Evolutionary conservation across 2,113 vertebrate species (phyloP).

Genomic region (Chamaea fasciata): DNA sequence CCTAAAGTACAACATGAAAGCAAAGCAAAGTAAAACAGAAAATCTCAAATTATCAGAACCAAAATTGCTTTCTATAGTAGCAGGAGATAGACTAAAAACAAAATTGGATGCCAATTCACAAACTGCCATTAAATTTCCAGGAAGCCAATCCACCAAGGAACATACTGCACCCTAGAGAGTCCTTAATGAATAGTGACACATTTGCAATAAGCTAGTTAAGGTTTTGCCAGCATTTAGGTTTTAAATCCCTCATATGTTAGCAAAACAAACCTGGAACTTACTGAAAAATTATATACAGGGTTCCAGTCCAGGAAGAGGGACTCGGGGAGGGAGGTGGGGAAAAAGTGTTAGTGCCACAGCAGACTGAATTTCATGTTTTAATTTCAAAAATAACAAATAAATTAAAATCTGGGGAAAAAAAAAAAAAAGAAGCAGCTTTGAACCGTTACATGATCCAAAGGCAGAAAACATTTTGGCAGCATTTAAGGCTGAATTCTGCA

Average conservation of each 20-base stretch:
- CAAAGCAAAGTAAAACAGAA: constrained; percentile 2
- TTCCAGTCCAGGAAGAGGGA: neutral
- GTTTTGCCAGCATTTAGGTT: neutral
- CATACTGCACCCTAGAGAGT: constrained; percentile 5
- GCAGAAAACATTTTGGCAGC: neutral
- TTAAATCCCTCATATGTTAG: neutral
- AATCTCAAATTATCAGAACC: neutral
- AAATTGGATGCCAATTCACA: neutral
- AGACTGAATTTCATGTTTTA: neutral
- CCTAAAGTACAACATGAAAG: neutral
- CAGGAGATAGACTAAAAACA: neutral
- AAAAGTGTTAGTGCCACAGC: neutral
- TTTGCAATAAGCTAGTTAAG: constrained; percentile 19
- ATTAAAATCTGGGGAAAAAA: neutral
- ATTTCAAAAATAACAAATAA: neutral
- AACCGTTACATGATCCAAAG: neutral
- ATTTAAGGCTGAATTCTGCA: neutral
- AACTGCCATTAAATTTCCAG: constrained; percentile 8
- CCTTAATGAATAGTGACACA: constrained; percentile 25
- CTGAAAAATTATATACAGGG: neutral
- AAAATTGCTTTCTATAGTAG: neutral
- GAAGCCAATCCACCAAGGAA: constrained; percentile 23
- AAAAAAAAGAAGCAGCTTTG: neutral
- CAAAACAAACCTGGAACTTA: neutral
- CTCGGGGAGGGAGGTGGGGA: neutral